Evolutionary conservation across 2,113 vertebrate genomes (phyloP).

Genomic region (Ia io): DNA sequence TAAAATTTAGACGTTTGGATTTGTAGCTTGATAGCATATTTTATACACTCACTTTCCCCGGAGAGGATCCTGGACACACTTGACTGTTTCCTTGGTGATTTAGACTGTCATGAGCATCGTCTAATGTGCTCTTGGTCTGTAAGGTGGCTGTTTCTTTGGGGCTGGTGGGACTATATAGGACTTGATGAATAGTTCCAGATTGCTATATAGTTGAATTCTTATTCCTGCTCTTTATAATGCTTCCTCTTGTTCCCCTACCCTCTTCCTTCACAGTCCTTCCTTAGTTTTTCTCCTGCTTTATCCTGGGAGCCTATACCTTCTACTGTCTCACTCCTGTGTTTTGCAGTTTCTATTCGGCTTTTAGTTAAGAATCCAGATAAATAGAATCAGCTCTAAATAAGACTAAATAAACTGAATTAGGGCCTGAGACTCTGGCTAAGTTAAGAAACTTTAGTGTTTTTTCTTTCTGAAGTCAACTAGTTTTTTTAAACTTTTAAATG

Average conservation of each 20-base stretch:
- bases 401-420: not conserved
- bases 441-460: not conserved
- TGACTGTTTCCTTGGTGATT: not conserved
- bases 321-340: not conserved
- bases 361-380: not conserved
- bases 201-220: not conserved
- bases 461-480: not conserved
- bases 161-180: not conserved
- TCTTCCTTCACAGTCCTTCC: not conserved
- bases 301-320: not conserved
- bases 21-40: not conserved
- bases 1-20: not conserved
- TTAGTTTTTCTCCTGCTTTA: not conserved
- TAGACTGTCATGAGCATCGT: not conserved
- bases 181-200: not conserved
- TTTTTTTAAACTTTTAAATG: not conserved
- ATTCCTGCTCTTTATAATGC: not conserved
- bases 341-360: conserved; percentile 1
- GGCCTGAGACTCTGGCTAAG: not conserved
- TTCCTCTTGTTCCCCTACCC: not conserved
- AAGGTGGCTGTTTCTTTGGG: not conserved
- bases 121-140: not conserved
- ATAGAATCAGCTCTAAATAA: not conserved
- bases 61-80: not conserved
- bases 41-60: not conserved